Evolutionary conservation across 2,888 invertebrate species (phyloP), one percentile per base, ranked within the genome.

Genomic region (Sinopyrophorus schimmeli): DNA sequence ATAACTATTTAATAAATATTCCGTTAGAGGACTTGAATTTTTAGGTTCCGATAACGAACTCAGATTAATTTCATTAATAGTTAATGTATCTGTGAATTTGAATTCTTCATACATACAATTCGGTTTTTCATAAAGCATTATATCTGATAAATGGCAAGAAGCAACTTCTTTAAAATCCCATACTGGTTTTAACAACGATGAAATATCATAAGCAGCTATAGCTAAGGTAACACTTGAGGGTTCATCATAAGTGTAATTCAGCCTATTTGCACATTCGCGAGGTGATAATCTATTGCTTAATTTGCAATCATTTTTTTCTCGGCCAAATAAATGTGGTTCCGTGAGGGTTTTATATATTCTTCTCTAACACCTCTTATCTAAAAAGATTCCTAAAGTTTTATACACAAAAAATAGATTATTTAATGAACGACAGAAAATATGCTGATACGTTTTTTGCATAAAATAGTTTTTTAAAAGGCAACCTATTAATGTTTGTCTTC

Each of bases 131-230:
- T 17, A 54, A n/a, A 39, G 14, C n/a, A 51, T 15, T 14, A 37
- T 47, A 12, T 54, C 48, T 2, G 59, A 55, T 28, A 48, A 32
- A 40, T 59, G 59, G 6, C 53, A 58, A n/a, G 40, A 26, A 6
- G 51, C 35, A 5, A 42, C 50, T 32, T 43, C 48, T 14, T 28
- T 14, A 28, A 48, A 51, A 21, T 41, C 31, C 58, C 60, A 60
- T 3, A 43, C 34, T 20, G 59, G 57, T 10, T 38, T 42, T 10
- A 61, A 40, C 15, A 61, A 34, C 0, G 51, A 47, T 6, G 55
- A 47, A 15, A 60, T 23, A 20, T 57, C 53, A 12, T 42, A 54
- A 31, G 49, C 43, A 1, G 51, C 54, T 11, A 60, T 54, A 1
- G 61, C 61, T 10, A 61, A 18, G 5, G 59, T 46, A 9, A 57